Percentiles rank a stretch among this genome's conserved stretches.
Conservation (phyloP, 2,113 vertebrate species). For the Phrynocephalus versicolor region DNA sequence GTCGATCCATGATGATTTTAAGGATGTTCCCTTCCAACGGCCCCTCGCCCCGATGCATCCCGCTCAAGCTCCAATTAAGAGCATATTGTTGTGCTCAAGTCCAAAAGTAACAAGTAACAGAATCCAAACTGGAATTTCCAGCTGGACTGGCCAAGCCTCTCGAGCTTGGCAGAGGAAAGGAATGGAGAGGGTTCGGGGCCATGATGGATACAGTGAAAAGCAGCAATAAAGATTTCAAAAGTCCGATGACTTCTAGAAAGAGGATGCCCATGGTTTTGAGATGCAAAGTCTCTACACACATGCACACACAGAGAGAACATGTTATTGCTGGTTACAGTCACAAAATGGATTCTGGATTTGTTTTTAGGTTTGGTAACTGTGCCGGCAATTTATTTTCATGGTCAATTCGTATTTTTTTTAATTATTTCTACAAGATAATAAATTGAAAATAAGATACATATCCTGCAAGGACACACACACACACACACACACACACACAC, state of each 20-base stretch:
- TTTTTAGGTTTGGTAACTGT: neutral
- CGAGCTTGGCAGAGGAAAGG: neutral
- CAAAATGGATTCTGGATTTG: neutral
- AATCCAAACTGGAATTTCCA: neutral
- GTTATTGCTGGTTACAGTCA: too few species aligned
- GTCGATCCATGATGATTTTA: neutral
- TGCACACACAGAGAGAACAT: too few species aligned
- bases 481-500: too few species aligned
- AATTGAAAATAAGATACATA: too few species aligned
- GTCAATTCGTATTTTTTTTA: too few species aligned
- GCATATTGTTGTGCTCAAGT: neutral
- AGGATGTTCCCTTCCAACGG: neutral
- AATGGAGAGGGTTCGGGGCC: neutral
- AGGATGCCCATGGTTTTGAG: neutral
- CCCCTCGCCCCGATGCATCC: neutral
- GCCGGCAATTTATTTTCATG: too few species aligned
- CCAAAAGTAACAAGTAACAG: neutral
- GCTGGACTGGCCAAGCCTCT: neutral
- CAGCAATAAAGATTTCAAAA: neutral
- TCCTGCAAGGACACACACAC: too few species aligned
- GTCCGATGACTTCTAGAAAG: neutral
- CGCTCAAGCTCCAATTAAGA: neutral
- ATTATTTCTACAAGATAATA: too few species aligned
- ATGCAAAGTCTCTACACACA: neutral
- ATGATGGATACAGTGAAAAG: constrained; percentile 1